Percentiles rank a stretch among this genome's conserved stretches.
phyloP scores from a whole-genome alignment of 1,140 invertebrate genomes.

The Drosophila mayri region DNA sequence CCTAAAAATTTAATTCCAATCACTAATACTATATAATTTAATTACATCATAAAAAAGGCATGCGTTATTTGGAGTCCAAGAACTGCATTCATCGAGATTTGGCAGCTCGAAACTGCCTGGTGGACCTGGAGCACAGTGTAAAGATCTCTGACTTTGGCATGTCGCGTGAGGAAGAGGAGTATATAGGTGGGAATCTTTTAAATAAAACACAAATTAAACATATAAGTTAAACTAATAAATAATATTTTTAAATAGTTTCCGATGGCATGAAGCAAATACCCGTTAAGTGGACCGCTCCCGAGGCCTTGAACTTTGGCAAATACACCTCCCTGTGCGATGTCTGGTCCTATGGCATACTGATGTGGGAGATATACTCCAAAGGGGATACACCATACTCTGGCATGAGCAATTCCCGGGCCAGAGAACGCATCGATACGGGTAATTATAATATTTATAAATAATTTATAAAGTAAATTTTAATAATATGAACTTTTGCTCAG shows the following conservation, averaged over 20 bases:
- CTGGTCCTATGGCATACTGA: slow-evolving; percentile 98
- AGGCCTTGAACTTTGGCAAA: slow-evolving; percentile 97
- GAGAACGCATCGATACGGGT: slow-evolving; percentile 97
- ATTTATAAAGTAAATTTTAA: background rate
- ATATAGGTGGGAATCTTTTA: slow-evolving; percentile 87
- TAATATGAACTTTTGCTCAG: background rate
- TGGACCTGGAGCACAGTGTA: slow-evolving; percentile 92
- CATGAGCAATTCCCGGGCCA: slow-evolving; percentile 95
- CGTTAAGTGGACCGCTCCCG: slow-evolving; percentile 98
- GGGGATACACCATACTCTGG: slow-evolving; percentile 97
- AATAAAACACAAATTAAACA: background rate
- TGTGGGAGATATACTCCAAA: slow-evolving; percentile 98
- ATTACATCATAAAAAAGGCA: slow-evolving; percentile 84
- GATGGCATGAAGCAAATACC: slow-evolving; percentile 99
- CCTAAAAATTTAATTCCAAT: background rate
- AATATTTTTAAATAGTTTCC: slow-evolving; percentile 88
- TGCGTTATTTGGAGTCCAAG: slow-evolving; percentile 98
- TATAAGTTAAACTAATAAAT: background rate
- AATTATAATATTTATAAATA: background rate
- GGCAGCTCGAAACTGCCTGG: slow-evolving; percentile 95
- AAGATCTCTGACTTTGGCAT: slow-evolving; percentile 99
- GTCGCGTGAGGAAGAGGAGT: slow-evolving; percentile 98
- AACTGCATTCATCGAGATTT: slow-evolving; percentile 98
- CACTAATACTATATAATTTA: background rate
- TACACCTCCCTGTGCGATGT: slow-evolving; percentile 99